Evolutionary conservation across 1,140 invertebrate species (phyloP), one percentile per base, ranked within the genome.

Genomic region (Eupeodes corollae): DNA sequence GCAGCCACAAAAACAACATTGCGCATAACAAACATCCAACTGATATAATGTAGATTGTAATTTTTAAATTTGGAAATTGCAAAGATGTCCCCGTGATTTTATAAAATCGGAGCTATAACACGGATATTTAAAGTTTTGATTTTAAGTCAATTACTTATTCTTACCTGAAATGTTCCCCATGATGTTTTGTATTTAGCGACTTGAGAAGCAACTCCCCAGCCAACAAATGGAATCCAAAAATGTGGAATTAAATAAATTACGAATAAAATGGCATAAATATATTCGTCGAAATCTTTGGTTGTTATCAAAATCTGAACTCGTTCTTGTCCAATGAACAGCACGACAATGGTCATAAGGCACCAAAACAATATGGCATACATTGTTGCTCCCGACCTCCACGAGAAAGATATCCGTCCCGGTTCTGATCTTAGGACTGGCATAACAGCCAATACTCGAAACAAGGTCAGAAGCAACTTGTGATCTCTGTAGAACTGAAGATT

Each of bases 181-280:
- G 71, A 74, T 16, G 77, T 77, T 63, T 79, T 79, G 58, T 79
- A 79, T 54, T 75, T 72, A 38, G 75, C 76, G n/a, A 78, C 76
- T 56, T 79, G 71, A 37, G 68, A 67, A 2, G 76, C 77, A 3
- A 79, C 76, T 10, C 76, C 75, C 77, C 77, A 79, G 21, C 77
- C 51, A 42, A 52, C 51, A 38, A 52, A 52, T 5, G 51, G 51
- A 32, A 52, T 49, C 73, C 75, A 78, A 59, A 79, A 79, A 56
- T 79, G 77, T 1, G 77, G 77, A 5, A 77, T 67, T 14, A 79
- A 63, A 56, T 76, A 79, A n/a, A 77, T 70, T 6, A 79, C 67
- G 51, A 79, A 79, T 16, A 79, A 65, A 44, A 79, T 71, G 2
- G 75, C 74, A 54, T 79, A 79, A 50, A 79, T 79, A 51, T 79